Evolutionary conservation across 2,113 vertebrate species (phyloP).

Genomic region (Condylura cristata): DNA sequence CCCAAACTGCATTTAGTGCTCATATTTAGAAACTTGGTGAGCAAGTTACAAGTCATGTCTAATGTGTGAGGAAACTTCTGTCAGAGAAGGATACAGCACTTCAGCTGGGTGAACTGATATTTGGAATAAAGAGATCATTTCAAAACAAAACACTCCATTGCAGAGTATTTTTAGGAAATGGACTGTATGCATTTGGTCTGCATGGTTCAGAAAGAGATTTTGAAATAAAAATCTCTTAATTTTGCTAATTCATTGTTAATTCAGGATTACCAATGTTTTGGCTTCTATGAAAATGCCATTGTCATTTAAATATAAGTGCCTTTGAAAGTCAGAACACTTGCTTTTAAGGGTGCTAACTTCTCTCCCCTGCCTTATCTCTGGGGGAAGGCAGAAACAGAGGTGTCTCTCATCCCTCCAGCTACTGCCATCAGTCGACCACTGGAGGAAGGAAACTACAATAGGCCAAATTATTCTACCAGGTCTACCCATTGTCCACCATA

Average conservation of each 20-base stretch:
- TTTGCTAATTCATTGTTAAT: no score
- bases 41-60: constrained; percentile 51
- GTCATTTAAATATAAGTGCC: constrained; percentile 75
- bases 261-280: constrained; percentile 75
- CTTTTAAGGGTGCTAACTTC: constrained; percentile 75
- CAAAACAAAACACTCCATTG: constrained; percentile 74
- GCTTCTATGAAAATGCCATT: constrained; percentile 74
- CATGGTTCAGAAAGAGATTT: constrained; percentile 74
- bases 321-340: constrained; percentile 74
- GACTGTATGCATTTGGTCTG: constrained; percentile 75
- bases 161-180: constrained; percentile 75
- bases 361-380: constrained; percentile 65
- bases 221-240: no score
- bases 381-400: constrained; percentile 61
- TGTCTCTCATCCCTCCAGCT: constrained; percentile 62
- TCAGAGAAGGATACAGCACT: constrained; percentile 52
- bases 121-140: constrained; percentile 78
- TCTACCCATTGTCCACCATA: constrained; percentile 65
- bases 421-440: constrained; percentile 63
- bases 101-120: constrained; percentile 60
- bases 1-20: constrained; percentile 43
- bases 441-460: constrained; percentile 59
- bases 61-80: constrained; percentile 65
- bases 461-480: constrained; percentile 57
- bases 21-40: constrained; percentile 62